A percentile compares a stretch with the other conserved stretches of the same genome.
phyloP scores from a whole-genome alignment of 2,797 vertebrate genomes.

The Cetoscarus ocellatus region DNA sequence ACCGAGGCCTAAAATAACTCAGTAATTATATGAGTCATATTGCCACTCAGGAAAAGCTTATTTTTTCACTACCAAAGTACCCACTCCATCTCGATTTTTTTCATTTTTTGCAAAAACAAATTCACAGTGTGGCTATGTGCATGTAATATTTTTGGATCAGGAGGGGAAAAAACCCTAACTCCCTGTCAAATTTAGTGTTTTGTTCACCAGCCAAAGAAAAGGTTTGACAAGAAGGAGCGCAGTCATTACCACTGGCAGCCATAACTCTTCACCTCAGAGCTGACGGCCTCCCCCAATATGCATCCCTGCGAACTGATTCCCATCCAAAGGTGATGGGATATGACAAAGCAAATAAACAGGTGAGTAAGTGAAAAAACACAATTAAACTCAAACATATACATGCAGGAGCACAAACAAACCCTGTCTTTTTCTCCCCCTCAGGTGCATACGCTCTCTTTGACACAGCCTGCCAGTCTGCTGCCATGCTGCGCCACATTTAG shows the following conservation, averaged over 20 bases:
- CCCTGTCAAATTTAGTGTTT: constrained; percentile 79
- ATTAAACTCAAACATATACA: constrained; percentile 48
- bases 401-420: constrained; percentile 23
- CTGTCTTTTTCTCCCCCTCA: constrained; percentile 38
- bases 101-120: constrained; percentile 59
- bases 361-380: constrained; percentile 58
- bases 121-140: constrained; percentile 66
- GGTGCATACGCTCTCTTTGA: constrained; percentile 68
- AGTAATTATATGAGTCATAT: constrained; percentile 81
- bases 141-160: constrained; percentile 82
- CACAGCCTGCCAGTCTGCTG: constrained; percentile 74
- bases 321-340: constrained; percentile 55
- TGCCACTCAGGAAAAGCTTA: constrained; percentile 73
- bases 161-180: constrained; percentile 58
- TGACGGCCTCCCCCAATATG: constrained; percentile 68
- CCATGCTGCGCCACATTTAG: constrained; percentile 75
- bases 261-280: constrained; percentile 73
- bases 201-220: constrained; percentile 84
- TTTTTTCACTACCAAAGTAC: constrained; percentile 71
- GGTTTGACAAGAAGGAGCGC: constrained; percentile 77
- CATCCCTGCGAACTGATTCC: constrained; percentile 72
- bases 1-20: constrained; percentile 75
- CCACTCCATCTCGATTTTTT: constrained; percentile 57
- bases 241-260: constrained; percentile 82
- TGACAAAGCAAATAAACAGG: constrained; percentile 64